Conservation (phyloP, 2,888 invertebrate genomes). For the Drosophila mulleri region DNA sequence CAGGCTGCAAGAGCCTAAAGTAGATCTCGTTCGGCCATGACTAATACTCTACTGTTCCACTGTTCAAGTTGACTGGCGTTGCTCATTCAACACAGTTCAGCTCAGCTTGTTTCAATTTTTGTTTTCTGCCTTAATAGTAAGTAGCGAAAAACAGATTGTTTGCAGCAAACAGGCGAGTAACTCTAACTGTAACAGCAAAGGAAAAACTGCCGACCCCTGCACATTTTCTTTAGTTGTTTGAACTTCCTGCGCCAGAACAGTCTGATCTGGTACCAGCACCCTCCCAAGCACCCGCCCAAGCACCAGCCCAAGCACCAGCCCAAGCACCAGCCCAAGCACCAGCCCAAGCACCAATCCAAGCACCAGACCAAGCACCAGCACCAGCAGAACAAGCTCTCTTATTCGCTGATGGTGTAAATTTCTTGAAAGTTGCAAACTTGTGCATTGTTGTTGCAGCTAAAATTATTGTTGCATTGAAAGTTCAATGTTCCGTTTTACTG, state of each 20-base stretch:
- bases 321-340: conserved; percentile 8
- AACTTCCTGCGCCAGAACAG: conserved; percentile 51
- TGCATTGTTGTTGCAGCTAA: conserved; percentile 62
- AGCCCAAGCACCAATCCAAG: conserved; percentile 7
- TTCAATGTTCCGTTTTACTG: conserved; percentile 60
- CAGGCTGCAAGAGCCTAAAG: conserved; percentile 32
- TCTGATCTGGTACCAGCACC: neutral
- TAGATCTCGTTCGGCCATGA: conserved; percentile 29
- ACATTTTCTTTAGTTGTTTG: conserved; percentile 72
- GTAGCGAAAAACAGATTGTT: conserved; percentile 77
- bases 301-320: conserved; percentile 5
- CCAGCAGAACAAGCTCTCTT: conserved; percentile 45
- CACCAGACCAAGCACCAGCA: conserved; percentile 12
- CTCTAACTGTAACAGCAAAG: conserved; percentile 8
- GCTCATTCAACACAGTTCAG: conserved; percentile 55
- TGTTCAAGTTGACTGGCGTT: conserved; percentile 64
- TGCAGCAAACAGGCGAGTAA: conserved; percentile 52
- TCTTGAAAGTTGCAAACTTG: conserved; percentile 76
- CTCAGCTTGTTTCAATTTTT: conserved; percentile 73
- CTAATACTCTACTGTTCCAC: conserved; percentile 50
- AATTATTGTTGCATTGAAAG: conserved; percentile 47
- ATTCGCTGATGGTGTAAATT: conserved; percentile 82
- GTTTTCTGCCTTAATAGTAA: conserved; percentile 56
- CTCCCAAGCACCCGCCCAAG: neutral
- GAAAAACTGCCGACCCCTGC: conserved; percentile 67